A percentile compares a stretch with the other conserved stretches of the same genome.
Evolutionary conservation across 2,888 invertebrate genomes (phyloP).

Genomic region (Morpho helenor): DNA sequence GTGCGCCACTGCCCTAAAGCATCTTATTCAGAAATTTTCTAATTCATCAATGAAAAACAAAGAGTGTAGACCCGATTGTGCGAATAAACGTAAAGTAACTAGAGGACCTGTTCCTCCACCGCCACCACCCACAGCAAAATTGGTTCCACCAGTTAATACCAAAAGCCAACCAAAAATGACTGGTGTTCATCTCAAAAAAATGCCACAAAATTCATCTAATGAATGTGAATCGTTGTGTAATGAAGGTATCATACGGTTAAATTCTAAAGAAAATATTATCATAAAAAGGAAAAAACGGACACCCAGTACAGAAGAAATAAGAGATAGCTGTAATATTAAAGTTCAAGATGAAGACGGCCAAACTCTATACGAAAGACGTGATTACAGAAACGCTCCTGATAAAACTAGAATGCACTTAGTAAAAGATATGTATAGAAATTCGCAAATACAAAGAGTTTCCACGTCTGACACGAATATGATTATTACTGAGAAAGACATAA

Average conservation of each 20-base stretch:
- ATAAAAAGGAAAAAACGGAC: slow-evolving; percentile 41
- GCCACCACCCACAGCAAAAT: not conserved
- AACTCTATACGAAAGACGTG: slow-evolving; percentile 51
- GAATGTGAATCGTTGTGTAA: slow-evolving; percentile 28
- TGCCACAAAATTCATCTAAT: slow-evolving; percentile 30
- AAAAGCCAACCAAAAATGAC: slow-evolving; percentile 28
- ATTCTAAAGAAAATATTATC: slow-evolving; percentile 42
- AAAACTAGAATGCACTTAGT: slow-evolving; percentile 30
- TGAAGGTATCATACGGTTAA: slow-evolving; percentile 33
- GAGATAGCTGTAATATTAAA: slow-evolving; percentile 44
- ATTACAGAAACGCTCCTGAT: slow-evolving; percentile 34
- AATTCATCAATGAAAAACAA: slow-evolving; percentile 14
- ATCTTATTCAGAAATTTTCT: slow-evolving; percentile 13
- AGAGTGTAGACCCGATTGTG: slow-evolving; percentile 33
- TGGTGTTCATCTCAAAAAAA: slow-evolving; percentile 42
- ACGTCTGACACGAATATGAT: slow-evolving; percentile 35
- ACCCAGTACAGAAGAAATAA: slow-evolving; percentile 46
- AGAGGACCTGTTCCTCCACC: not conserved
- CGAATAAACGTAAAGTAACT: slow-evolving; percentile 19
- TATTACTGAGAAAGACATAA: slow-evolving; percentile 27
- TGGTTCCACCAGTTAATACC: not conserved
- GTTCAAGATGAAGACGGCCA: slow-evolving; percentile 51
- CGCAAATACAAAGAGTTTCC: slow-evolving; percentile 41
- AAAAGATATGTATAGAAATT: slow-evolving; percentile 42
- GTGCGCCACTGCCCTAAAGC: slow-evolving; percentile 5